A percentile compares a stretch with the other conserved stretches of the same genome.
Conservation (phyloP, 37 sponge, comb jelly and placozoan species). For the Beroe forskalii region DNA sequence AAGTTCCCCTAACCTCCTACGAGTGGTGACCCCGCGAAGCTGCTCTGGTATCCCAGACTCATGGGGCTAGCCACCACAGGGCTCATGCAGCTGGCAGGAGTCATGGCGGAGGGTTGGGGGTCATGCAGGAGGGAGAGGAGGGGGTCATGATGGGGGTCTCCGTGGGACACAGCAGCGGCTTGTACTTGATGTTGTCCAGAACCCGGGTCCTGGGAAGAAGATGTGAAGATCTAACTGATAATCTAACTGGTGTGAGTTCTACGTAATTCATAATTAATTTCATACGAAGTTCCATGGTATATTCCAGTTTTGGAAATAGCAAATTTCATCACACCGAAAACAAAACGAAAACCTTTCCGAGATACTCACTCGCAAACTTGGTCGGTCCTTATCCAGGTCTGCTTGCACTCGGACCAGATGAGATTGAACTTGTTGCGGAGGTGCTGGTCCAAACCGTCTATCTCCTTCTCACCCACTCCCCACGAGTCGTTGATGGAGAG, state of each 20-base stretch:
- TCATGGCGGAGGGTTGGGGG: constrained; percentile 17
- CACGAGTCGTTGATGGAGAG: constrained; percentile 28
- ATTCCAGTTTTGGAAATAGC: no score
- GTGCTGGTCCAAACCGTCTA: constrained; percentile 25
- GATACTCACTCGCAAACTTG: background rate
- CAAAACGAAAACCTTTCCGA: background rate
- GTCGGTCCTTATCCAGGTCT: constrained; percentile 43
- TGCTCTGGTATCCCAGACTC: background rate
- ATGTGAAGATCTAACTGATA: background rate
- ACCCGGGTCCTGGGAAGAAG: background rate
- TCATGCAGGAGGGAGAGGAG: background rate
- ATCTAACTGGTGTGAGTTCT: no score
- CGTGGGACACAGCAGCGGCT: background rate
- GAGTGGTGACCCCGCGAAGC: background rate
- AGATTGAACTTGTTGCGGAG: background rate
- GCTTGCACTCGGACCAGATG: constrained; percentile 37
- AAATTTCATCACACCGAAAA: background rate
- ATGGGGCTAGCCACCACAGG: background rate
- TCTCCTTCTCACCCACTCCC: constrained; percentile 32
- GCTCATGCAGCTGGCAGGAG: background rate
- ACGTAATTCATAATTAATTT: no score
- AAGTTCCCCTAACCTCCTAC: no score
- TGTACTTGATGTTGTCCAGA: constrained; percentile 6
- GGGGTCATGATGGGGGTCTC: background rate
- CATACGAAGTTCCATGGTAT: no score